A percentile compares a stretch with the other conserved stretches of the same genome.
These are phyloP conservation scores for Oasisia sp. DNA, from an alignment of 2,888 invertebrate species.

Conservation along the genomic window DNA sequence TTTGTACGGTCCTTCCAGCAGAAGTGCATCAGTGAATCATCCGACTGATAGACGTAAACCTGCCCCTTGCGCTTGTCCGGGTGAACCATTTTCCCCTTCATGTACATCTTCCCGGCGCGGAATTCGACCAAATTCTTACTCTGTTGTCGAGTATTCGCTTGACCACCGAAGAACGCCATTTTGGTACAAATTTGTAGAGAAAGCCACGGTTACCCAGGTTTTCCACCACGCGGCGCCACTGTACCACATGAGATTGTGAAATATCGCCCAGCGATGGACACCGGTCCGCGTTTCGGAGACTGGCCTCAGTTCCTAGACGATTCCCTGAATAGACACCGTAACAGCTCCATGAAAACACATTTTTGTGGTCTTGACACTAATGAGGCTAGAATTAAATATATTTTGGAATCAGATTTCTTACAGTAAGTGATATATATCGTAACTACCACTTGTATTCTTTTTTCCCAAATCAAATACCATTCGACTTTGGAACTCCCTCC, in stretches of 20 bases:
- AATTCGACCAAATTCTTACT: conserved; percentile 87
- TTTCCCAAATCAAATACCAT: too few species aligned
- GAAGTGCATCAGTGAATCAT: conserved; percentile 98
- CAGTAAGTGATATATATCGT: neutral
- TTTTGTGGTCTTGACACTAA: neutral
- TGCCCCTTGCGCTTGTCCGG: conserved; percentile 95
- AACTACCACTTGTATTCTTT: too few species aligned
- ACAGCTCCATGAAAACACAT: neutral
- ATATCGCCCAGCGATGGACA: neutral
- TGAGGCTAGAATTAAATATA: conserved; percentile 9
- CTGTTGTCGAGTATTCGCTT: conserved; percentile 77
- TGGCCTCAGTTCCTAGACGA: conserved; percentile 4
- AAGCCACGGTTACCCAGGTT: too few species aligned
- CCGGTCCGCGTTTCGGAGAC: conserved; percentile 13
- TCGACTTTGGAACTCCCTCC: too few species aligned
- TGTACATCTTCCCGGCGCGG: conserved; percentile 93
- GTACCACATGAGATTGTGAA: neutral
- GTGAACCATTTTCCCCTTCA: conserved; percentile 85
- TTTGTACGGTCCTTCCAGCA: conserved; percentile 98
- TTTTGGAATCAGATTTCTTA: neutral
- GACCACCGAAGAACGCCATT: conserved; percentile 71
- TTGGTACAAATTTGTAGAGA: conserved; percentile 25
- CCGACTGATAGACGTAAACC: conserved; percentile 94
- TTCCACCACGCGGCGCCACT: neutral
- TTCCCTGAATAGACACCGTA: neutral